These are phyloP conservation scores for Drosophila fungiperda DNA, from an alignment of 2,888 invertebrate genomes.

Conservation along the genomic window DNA sequence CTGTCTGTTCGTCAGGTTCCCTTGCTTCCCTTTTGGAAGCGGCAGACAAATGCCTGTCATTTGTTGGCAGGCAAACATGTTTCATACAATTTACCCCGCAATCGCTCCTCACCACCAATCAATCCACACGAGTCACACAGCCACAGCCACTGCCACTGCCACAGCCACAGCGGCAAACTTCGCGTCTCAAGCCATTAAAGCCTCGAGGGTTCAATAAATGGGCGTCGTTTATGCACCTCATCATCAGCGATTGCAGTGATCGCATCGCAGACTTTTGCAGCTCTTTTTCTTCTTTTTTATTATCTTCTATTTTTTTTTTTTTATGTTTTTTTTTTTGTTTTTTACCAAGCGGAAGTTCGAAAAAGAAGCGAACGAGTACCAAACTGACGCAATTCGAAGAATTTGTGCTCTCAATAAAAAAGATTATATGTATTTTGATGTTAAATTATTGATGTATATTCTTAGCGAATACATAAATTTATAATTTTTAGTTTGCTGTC, in stretches of 20 bases:
- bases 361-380: constrained; percentile 28
- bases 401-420: constrained; percentile 11
- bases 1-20: constrained; percentile 4
- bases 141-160: not conserved
- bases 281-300: constrained; percentile 26
- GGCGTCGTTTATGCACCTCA: constrained; percentile 82
- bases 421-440: not conserved
- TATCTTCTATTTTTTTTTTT: not conserved
- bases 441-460: not conserved
- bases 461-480: not conserved
- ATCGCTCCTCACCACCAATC: constrained; percentile 22
- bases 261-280: constrained; percentile 60
- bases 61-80: constrained; percentile 77
- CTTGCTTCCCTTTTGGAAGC: constrained; percentile 24
- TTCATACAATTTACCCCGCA: constrained; percentile 14
- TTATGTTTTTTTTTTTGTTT: not conserved
- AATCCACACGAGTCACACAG: constrained; percentile 13
- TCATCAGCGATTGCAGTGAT: constrained; percentile 77
- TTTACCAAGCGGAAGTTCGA: constrained; percentile 68
- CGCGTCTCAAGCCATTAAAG: constrained; percentile 60
- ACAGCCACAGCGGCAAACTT: constrained; percentile 18
- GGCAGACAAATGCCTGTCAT: constrained; percentile 79
- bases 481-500: not conserved
- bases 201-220: constrained; percentile 80
- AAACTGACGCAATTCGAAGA: constrained; percentile 4